These are phyloP conservation scores for Eilema caniola DNA, from an alignment of 2,888 invertebrate species.

Conservation along the genomic window DNA sequence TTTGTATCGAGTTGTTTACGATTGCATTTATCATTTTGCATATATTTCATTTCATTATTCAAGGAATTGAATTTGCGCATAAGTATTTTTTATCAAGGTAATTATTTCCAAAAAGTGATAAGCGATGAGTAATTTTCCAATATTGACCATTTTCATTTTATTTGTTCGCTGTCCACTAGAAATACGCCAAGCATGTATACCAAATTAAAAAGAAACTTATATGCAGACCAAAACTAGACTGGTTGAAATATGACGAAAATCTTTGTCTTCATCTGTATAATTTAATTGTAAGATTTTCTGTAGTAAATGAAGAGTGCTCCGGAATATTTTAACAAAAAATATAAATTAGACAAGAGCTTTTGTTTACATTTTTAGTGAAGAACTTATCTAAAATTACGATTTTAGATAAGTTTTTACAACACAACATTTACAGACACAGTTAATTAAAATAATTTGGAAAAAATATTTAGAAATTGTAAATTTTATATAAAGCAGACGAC, in stretches of 20 bases:
- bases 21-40: constrained; percentile 44
- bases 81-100: too few species aligned
- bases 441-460: constrained; percentile 46
- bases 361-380: constrained; percentile 25
- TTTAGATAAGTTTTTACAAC: constrained; percentile 36
- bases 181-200: neutral
- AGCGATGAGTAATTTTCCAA: neutral
- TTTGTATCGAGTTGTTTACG: constrained; percentile 67
- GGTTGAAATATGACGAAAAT: neutral
- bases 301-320: constrained; percentile 12
- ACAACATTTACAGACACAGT: constrained; percentile 33
- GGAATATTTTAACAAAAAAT: constrained; percentile 32
- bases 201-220: neutral
- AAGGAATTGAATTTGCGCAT: constrained; percentile 26
- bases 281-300: constrained; percentile 25
- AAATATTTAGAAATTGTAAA: constrained; percentile 38
- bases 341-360: constrained; percentile 28
- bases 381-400: constrained; percentile 45
- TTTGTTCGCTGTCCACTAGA: too few species aligned
- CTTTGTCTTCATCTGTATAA: constrained; percentile 9
- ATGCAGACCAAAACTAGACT: neutral
- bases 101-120: too few species aligned
- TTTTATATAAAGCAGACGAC: constrained; percentile 57
- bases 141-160: too few species aligned
- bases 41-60: constrained; percentile 31